Conservation (phyloP, 2,113 vertebrate genomes). For the Caracal caracal region DNA sequence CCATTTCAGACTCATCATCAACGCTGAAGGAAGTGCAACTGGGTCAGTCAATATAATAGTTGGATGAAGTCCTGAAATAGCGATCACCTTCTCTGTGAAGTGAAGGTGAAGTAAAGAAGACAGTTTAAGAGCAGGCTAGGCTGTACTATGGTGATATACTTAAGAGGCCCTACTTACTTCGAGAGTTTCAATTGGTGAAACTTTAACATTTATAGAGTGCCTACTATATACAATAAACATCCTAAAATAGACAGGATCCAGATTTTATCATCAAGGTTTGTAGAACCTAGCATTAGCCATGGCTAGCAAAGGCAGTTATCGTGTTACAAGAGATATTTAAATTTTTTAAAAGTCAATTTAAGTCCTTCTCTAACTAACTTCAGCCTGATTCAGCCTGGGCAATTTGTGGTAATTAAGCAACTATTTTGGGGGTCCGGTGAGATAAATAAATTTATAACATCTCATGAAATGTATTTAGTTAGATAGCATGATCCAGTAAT, state of each 20-base stretch:
- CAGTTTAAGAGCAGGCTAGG: background rate
- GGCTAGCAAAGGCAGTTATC: background rate
- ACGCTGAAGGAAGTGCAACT: conserved; percentile 40
- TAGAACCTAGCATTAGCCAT: conserved; percentile 28
- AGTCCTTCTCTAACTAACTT: conserved; percentile 48
- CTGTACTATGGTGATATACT: background rate
- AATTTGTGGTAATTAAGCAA: conserved; percentile 24
- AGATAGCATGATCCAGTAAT: background rate
- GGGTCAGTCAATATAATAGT: conserved; percentile 37
- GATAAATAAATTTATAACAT: conserved; percentile 46
- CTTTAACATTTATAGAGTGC: background rate
- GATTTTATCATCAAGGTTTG: background rate
- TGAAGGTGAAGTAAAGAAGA: background rate
- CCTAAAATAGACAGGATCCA: background rate
- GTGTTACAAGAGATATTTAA: background rate
- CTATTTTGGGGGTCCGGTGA: background rate
- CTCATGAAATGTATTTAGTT: conserved; percentile 6
- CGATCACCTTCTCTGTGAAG: background rate
- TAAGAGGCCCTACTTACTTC: background rate
- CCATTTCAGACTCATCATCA: conserved; percentile 31
- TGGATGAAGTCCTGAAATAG: conserved; percentile 40
- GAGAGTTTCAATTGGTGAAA: conserved; percentile 6
- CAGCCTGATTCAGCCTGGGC: background rate
- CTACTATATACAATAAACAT: background rate
- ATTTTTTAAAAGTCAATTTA: background rate